Evolutionary conservation across 1,140 invertebrate species (phyloP).

Genomic region (Ganaspis sp.): DNA sequence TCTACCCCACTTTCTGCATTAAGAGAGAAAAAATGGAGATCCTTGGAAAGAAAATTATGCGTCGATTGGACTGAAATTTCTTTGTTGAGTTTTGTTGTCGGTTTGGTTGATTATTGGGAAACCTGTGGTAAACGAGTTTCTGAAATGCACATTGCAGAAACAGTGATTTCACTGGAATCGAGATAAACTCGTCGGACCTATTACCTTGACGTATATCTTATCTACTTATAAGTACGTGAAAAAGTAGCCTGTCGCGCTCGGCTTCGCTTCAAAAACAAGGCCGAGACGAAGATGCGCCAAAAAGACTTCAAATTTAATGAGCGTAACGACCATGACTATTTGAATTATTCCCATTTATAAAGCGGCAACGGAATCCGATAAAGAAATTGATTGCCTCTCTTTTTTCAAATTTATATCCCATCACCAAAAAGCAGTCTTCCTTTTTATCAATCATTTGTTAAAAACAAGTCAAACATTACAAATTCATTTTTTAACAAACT

Average conservation of each 20-base stretch:
- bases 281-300: constrained; percentile 13
- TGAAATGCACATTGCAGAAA: background rate
- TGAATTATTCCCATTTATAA: background rate
- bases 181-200: constrained; percentile 1
- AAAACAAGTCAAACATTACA: background rate
- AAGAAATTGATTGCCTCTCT: background rate
- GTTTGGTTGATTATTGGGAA: constrained; percentile 2
- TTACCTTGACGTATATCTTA: constrained; percentile 15
- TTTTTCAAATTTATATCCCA: background rate
- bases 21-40: background rate
- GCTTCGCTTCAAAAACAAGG: constrained; percentile 22
- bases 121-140: background rate
- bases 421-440: too few relatives aligned
- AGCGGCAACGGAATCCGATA: background rate
- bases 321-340: background rate
- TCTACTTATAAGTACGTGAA: constrained; percentile 17
- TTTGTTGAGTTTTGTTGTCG: background rate
- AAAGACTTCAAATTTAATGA: constrained; percentile 7
- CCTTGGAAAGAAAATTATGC: background rate
- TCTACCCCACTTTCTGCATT: too few relatives aligned
- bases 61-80: background rate
- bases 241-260: constrained; percentile 18
- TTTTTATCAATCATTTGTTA: background rate
- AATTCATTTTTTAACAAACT: too few relatives aligned
- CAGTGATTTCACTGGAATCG: constrained; percentile 13